Evolutionary conservation across 1,140 invertebrate species (phyloP).

Genomic region (Papilio glaucus): DNA sequence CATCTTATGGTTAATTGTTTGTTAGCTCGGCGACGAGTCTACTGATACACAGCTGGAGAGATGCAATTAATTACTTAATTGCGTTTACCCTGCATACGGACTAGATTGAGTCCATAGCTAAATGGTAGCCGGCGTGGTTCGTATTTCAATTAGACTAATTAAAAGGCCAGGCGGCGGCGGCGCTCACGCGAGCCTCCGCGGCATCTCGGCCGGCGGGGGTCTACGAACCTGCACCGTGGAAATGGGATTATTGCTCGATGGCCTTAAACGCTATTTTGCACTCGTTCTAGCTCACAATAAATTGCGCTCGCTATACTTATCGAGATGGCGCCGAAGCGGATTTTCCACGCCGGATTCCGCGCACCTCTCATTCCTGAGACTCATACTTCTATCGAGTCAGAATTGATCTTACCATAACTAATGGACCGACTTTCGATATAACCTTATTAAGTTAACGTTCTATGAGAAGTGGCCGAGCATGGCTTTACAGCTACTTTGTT

Average conservation of each 20-base stretch:
- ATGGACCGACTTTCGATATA: constrained; percentile 7
- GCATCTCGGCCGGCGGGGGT: constrained; percentile 51
- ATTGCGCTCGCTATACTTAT: constrained; percentile 45
- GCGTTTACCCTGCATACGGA: constrained; percentile 11
- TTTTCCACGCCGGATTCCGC: constrained; percentile 44
- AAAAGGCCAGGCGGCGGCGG: constrained; percentile 56
- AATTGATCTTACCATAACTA: constrained; percentile 16
- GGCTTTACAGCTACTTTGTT: neutral
- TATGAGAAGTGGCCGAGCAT: neutral
- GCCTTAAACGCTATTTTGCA: constrained; percentile 69
- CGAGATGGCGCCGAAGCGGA: constrained; percentile 41
- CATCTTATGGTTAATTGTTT: constrained; percentile 16
- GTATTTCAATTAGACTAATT: constrained; percentile 77
- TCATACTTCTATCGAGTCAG: constrained; percentile 20
- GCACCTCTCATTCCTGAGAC: neutral
- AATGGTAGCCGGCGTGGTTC: constrained; percentile 48
- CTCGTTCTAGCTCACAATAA: constrained; percentile 60
- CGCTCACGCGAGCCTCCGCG: constrained; percentile 57
- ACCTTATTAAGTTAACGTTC: constrained; percentile 6
- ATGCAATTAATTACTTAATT: constrained; percentile 38
- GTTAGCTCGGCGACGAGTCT: constrained; percentile 3
- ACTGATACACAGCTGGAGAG: neutral
- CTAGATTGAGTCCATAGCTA: constrained; percentile 42
- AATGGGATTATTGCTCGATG: constrained; percentile 75
- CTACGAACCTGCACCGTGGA: constrained; percentile 76